Conservation (phyloP, 2,797 vertebrate species). For the Lacerta bilineata region DNA sequence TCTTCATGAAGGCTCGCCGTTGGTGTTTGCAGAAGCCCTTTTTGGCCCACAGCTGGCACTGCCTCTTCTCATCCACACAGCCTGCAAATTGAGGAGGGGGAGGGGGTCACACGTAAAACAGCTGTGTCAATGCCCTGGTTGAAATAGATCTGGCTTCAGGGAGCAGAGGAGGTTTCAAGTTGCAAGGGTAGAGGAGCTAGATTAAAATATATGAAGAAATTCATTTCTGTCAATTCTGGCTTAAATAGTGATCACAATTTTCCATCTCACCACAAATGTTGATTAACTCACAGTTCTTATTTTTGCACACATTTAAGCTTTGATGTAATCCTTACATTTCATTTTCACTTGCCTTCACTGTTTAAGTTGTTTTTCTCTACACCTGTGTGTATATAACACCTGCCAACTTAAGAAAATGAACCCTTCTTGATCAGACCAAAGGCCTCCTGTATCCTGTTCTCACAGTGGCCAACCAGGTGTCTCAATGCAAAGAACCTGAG, state of each 20-base stretch:
- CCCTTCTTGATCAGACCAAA: too few relatives aligned
- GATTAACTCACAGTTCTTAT: not conserved
- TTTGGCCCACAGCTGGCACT: constrained; percentile 84
- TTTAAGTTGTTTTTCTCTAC: too few relatives aligned
- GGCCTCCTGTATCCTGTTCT: too few relatives aligned
- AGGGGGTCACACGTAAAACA: too few relatives aligned
- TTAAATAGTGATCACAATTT: not conserved
- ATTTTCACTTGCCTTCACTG: too few relatives aligned
- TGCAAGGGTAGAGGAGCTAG: not conserved
- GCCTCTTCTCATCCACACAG: constrained; percentile 83
- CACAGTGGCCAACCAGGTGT: too few relatives aligned
- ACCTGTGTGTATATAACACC: too few relatives aligned
- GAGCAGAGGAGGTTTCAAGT: not conserved
- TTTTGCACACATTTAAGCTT: not conserved
- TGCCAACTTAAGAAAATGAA: too few relatives aligned
- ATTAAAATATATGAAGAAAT: not conserved
- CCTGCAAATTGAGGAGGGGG: constrained; percentile 67
- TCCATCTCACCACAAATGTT: not conserved
- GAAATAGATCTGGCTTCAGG: not conserved
- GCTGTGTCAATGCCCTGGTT: not conserved
- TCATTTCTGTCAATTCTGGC: not conserved
- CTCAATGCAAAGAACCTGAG: too few relatives aligned
- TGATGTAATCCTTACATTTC: too few relatives aligned
- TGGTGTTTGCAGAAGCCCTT: constrained; percentile 77
- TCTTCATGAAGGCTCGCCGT: constrained; percentile 84